Evolutionary conservation across 2,113 vertebrate genomes (phyloP), one percentile per base, ranked within the genome.

Genomic region (Proterorhinus semilunaris): DNA sequence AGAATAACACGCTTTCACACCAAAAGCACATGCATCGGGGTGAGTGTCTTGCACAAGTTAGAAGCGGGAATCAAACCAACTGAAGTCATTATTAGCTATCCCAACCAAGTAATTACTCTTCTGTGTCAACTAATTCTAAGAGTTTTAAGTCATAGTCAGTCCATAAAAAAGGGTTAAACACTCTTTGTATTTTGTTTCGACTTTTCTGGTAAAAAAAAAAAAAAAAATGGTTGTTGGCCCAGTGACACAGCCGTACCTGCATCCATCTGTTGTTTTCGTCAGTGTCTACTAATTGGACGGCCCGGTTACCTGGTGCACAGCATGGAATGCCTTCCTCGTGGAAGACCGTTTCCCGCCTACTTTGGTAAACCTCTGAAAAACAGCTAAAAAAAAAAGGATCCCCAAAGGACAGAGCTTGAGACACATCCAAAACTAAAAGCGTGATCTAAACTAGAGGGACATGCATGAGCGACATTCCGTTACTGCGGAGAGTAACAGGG

Each of bases 251-350:
- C 62, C 43, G 52, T 59, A 50, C 71, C 76, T 64, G 63, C 42
- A 12, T 68, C 78, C 75, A 85, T 83, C 83, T 88, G 77, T 77
- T 82, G 71, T 83, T 83, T 78, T 75, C 52, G 52, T 72, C 44
- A 43, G 15, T 3, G 58, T 78, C 54, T 71, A 78, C 55, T 64
- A 42, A 46, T 13, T 67, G 62, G 65, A 42, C 74, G 62, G 72
- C 65, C 66, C 66, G 48, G 66, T 81, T 68, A 79, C 75, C 78
- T 75, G 73, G 64, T 47, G 10, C 74, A 53, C 74, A 71, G 66
- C 16, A 9, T 63, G 72, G 27, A 52, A 53, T 45, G n/a, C 49
- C 67, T 70, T 48, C 69, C 52, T 21, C 67, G 62, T 36, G 21
- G 58, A 62, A 69, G 78, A 71, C 71, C 74, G 71, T 50, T 67